Evolutionary conservation across 2,888 invertebrate genomes (phyloP).

Genomic region (Campoplex capitator): DNA sequence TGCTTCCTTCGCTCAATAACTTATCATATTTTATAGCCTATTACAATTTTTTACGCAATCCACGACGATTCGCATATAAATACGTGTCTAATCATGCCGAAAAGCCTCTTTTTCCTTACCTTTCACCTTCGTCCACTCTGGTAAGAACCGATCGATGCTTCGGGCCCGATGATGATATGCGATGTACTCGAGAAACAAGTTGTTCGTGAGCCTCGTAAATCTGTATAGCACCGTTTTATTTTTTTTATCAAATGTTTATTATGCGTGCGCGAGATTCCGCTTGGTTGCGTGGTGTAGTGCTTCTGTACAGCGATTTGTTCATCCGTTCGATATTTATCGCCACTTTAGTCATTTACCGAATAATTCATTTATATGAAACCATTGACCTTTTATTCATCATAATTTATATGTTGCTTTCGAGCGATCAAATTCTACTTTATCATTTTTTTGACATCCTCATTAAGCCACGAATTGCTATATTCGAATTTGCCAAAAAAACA

Average conservation of each 20-base stretch:
- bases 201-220: conserved; percentile 64
- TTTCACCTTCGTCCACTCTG: conserved; percentile 11
- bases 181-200: conserved; percentile 49
- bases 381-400: neutral
- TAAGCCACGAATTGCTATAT: neutral
- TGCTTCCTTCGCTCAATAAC: neutral
- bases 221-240: conserved; percentile 57
- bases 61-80: neutral
- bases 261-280: conserved; percentile 52
- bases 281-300: conserved; percentile 62
- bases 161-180: conserved; percentile 28
- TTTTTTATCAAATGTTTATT: conserved; percentile 39
- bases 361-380: neutral
- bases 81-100: conserved; percentile 10
- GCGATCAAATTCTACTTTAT: too few species aligned
- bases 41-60: neutral
- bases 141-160: conserved; percentile 49
- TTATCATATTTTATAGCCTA: neutral
- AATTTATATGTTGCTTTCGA: too few species aligned
- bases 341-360: neutral
- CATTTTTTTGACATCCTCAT: neutral
- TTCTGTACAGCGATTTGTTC: conserved; percentile 34
- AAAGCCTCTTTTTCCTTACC: conserved; percentile 37
- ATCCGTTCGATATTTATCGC: neutral
- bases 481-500: neutral